Evolutionary conservation across 2,113 vertebrate genomes (phyloP).

Genomic region (Holacanthus passer): DNA sequence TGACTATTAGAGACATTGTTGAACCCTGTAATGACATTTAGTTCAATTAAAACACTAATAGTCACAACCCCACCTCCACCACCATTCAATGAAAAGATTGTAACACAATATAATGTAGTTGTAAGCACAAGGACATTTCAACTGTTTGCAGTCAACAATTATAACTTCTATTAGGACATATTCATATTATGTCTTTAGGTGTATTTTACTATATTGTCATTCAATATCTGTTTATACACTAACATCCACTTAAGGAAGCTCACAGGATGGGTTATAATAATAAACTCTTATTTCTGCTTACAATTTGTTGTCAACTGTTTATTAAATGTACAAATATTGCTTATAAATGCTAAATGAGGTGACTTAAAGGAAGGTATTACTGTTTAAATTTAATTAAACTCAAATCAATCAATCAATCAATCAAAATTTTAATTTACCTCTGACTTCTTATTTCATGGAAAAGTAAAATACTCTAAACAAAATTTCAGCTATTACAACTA

Average conservation of each 20-base stretch:
- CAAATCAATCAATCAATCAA: too few species aligned
- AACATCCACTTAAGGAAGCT: not conserved
- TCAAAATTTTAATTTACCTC: too few species aligned
- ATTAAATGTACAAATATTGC: too few species aligned
- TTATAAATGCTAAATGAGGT: not conserved
- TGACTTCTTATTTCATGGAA: not conserved
- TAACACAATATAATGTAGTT: not conserved
- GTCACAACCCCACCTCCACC: too few species aligned
- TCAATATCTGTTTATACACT: not conserved
- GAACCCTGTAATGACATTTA: slow-evolving; percentile 28
- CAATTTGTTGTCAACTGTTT: not conserved
- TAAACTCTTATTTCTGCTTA: not conserved
- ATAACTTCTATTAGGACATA: not conserved
- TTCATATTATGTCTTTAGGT: not conserved
- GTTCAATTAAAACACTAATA: not conserved
- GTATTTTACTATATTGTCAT: not conserved
- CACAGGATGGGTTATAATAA: not conserved
- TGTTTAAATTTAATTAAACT: not conserved
- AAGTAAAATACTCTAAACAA: not conserved
- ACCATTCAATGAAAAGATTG: too few species aligned
- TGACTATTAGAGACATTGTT: slow-evolving; percentile 56
- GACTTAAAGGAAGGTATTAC: not conserved
- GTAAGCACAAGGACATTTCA: too few species aligned
- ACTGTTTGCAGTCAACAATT: not conserved
- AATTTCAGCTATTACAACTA: not conserved